Evolutionary conservation across 2,888 invertebrate species (phyloP).

Genomic region (Drosophila antonietae): DNA sequence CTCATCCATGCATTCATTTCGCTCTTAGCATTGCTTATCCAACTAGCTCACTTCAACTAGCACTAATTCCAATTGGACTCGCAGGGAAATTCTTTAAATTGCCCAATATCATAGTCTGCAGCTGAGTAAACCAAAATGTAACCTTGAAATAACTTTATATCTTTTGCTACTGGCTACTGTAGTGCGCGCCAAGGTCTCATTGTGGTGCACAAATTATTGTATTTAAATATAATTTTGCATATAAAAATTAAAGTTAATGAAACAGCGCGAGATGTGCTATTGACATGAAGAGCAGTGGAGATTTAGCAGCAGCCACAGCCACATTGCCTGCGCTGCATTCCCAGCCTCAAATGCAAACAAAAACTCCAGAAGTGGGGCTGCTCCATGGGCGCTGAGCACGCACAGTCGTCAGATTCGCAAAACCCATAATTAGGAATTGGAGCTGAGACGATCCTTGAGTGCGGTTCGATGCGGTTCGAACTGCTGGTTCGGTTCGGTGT

Average conservation of each 20-base stretch:
- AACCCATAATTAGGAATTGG: slow-evolving; percentile 66
- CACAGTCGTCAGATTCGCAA: slow-evolving; percentile 15
- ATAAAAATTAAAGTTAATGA: slow-evolving; percentile 71
- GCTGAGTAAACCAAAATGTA: background rate
- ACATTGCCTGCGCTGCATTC: slow-evolving; percentile 8
- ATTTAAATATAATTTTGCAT: slow-evolving; percentile 72
- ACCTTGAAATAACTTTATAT: slow-evolving; percentile 41
- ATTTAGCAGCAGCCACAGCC: background rate
- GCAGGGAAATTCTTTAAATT: background rate
- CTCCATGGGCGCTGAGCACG: slow-evolving; percentile 25
- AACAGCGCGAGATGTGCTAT: slow-evolving; percentile 71
- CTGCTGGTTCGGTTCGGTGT: slow-evolving; percentile 27
- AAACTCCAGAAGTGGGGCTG: slow-evolving; percentile 16
- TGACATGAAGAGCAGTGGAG: slow-evolving; percentile 61
- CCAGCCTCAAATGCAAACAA: slow-evolving; percentile 52
- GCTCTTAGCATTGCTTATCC: too few species aligned
- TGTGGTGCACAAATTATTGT: slow-evolving; percentile 65
- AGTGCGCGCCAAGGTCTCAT: slow-evolving; percentile 21
- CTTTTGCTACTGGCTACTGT: slow-evolving; percentile 11
- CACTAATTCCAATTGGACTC: background rate
- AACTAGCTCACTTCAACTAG: background rate
- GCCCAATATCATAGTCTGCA: background rate
- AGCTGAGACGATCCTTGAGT: slow-evolving; percentile 10
- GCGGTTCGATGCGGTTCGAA: background rate
- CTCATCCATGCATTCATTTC: too few species aligned